A percentile compares a stretch with the other conserved stretches of the same genome.
These are phyloP conservation scores for Eupithecia subumbrata DNA, from an alignment of 2,888 invertebrate species.

Conservation along the genomic window DNA sequence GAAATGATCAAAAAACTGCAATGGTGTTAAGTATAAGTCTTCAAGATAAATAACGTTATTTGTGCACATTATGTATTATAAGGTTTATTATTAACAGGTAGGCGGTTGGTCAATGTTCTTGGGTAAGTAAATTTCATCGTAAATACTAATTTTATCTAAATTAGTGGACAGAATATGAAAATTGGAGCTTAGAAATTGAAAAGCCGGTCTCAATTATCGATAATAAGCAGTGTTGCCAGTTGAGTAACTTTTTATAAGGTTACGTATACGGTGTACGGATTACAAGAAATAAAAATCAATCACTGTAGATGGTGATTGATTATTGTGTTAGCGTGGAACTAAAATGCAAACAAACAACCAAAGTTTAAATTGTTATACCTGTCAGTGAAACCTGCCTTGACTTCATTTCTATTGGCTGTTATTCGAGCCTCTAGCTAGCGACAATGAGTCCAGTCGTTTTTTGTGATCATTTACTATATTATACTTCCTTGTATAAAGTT, in stretches of 20 bases:
- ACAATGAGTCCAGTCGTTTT: neutral
- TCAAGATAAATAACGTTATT: neutral
- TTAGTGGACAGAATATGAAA: neutral
- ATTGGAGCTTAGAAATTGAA: slow-evolving; percentile 4
- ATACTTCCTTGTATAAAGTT: neutral
- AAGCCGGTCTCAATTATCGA: neutral
- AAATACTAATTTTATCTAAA: slow-evolving; percentile 4
- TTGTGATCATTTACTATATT: neutral
- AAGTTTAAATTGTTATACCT: neutral
- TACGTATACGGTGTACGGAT: neutral
- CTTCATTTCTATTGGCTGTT: neutral
- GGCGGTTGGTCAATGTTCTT: neutral
- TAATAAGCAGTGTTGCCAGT: slow-evolving; percentile 4
- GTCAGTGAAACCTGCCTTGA: neutral
- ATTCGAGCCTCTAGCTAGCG: neutral
- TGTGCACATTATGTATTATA: neutral
- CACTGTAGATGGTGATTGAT: neutral
- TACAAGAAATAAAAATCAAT: neutral
- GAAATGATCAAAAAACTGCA: neutral
- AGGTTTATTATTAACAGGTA: neutral
- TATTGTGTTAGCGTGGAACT: neutral
- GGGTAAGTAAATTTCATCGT: slow-evolving; percentile 1
- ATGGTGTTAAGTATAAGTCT: neutral
- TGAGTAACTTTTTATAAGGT: neutral
- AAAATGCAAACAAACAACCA: neutral